Conservation (phyloP, 1,140 invertebrate genomes). For the Protaetia brevitarsis region DNA sequence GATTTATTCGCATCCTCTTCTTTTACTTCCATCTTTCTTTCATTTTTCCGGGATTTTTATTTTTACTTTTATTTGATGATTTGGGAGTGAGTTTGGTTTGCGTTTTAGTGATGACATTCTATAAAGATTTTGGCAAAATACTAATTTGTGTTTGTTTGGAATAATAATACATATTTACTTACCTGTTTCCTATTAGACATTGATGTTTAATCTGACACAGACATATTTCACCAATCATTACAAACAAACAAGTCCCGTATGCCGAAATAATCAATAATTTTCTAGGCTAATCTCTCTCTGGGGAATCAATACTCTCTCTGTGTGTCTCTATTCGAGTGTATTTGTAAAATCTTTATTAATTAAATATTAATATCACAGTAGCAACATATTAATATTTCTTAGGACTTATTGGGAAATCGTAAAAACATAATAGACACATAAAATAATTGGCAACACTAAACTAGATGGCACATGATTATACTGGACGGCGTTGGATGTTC, state of each 20-base stretch:
- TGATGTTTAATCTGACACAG: slow-evolving; percentile 8
- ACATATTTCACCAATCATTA: neutral
- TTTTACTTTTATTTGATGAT: slow-evolving; percentile 9
- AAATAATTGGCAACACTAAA: neutral
- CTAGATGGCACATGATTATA: slow-evolving; percentile 1
- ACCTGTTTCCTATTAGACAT: slow-evolving; percentile 21
- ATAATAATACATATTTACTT: neutral
- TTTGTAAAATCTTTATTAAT: neutral
- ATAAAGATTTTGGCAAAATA: neutral
- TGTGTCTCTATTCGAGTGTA: no score
- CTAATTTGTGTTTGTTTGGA: neutral
- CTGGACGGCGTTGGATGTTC: neutral
- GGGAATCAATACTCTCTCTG: no score
- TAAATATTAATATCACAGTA: slow-evolving; percentile 22
- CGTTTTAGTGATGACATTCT: neutral
- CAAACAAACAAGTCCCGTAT: slow-evolving; percentile 1
- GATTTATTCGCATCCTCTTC: slow-evolving; percentile 3
- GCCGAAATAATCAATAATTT: slow-evolving; percentile 12
- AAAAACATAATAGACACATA: neutral
- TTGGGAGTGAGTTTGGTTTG: neutral
- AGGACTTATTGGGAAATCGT: neutral
- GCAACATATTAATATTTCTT: slow-evolving; percentile 17
- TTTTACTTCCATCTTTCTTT: neutral
- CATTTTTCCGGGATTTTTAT: slow-evolving; percentile 8
- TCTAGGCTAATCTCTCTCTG: neutral